phyloP scores from a whole-genome alignment of 2,797 vertebrate species.

The Ambastaia sidthimunki region DNA sequence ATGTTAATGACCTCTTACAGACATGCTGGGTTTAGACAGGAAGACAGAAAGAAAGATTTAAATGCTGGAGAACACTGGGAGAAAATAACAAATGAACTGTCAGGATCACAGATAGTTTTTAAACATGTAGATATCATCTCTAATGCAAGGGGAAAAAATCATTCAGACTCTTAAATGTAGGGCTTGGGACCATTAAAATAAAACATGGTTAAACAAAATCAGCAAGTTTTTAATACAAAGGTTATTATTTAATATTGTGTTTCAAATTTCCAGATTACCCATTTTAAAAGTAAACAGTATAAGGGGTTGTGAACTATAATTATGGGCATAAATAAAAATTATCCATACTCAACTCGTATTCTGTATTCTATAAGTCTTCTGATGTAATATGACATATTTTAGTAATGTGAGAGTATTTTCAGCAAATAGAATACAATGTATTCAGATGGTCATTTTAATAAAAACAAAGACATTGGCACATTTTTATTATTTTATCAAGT shows the following conservation, averaged over 20 bases:
- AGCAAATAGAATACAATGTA: too few species aligned
- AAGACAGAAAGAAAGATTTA: slow-evolving; percentile 14
- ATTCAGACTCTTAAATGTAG: background rate
- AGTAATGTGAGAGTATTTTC: too few species aligned
- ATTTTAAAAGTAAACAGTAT: too few species aligned
- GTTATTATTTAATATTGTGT: background rate
- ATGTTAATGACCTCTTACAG: slow-evolving; percentile 53
- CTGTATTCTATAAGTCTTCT: too few species aligned
- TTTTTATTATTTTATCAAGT: too few species aligned
- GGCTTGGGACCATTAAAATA: background rate
- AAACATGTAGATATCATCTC: background rate
- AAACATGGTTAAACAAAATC: background rate
- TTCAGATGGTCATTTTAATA: too few species aligned
- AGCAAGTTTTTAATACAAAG: too few species aligned
- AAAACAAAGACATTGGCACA: too few species aligned
- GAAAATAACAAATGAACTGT: slow-evolving; percentile 43
- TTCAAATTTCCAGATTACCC: background rate
- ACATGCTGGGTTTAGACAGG: slow-evolving; percentile 42
- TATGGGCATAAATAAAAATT: too few species aligned
- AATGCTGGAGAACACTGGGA: background rate
- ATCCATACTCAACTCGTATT: too few species aligned
- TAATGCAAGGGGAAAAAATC: background rate
- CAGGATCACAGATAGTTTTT: background rate
- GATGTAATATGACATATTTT: too few species aligned
- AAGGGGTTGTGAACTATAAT: too few species aligned